Evolutionary conservation across 2,797 vertebrate genomes (phyloP), one percentile per base, ranked within the genome.

Genomic region (Scolopax rusticola): DNA sequence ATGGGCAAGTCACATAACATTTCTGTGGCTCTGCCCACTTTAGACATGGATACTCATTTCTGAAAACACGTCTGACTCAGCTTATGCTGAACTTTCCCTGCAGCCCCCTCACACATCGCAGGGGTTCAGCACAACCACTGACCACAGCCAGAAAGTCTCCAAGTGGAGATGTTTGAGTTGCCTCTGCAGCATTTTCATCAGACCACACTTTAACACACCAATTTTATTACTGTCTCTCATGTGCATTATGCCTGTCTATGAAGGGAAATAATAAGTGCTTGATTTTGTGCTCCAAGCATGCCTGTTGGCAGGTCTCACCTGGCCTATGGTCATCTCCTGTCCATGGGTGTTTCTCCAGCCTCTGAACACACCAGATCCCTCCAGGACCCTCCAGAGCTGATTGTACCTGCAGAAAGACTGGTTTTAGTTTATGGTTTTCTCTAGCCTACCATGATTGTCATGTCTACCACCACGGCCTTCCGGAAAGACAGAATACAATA

Each of bases 81-180:
- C 8, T 93, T 32, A 36, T 0, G 4, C 53, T 33, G 24, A 77
- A 23, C 17, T 61, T 75, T 60, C 8, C 17, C 50, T 68, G 32
- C 21, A 57, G 33, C 2, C 4, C 48, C 33, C 17, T 45, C 9
- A 23, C 0, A 0, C 0, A 0, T 64, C 1, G 1, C 86, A 83
- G 54, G 1, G 1, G 28, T 75, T 87, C 45, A 32, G 20, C 36
- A 45, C 40, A 38, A 12, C 32, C 1, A 0, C n/a, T 32, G 47
- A 32, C 32, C 8, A 9, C 33, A n/a, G 32, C 32, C 27, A 9
- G 45, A 0, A 0, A 13, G 13, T 67, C 47, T 69, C 27, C 1
- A 7, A 81, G 50, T 41, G 40, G 50, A 89, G 43, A 12, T 5
- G 5, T 70, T 45, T 74, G 68, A 77, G 25, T 48, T 71, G 17